Conservation (phyloP, 2,888 invertebrate species). For the Lordiphosa fenestrarum region DNA sequence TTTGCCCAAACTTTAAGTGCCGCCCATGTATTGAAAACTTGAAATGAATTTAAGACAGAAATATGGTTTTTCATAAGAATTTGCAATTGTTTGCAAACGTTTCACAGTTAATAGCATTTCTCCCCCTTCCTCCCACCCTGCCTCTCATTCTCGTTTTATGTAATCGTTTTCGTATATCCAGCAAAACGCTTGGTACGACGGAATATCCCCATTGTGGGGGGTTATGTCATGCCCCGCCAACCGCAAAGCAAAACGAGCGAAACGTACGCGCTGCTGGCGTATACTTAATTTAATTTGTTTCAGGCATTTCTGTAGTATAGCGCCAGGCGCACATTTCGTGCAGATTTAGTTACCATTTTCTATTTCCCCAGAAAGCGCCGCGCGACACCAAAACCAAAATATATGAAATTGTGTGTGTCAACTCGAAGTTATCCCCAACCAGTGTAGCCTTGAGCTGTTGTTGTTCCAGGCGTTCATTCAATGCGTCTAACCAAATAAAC, state of each 20-base stretch:
- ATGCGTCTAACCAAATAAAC: conserved; percentile 34
- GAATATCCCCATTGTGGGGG: background rate
- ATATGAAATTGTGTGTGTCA: conserved; percentile 19
- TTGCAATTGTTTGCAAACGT: too few relatives aligned
- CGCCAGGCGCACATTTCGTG: conserved; percentile 31
- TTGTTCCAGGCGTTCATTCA: conserved; percentile 64
- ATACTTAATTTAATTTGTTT: conserved; percentile 70
- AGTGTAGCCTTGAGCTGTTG: conserved; percentile 54
- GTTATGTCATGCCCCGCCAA: conserved; percentile 6
- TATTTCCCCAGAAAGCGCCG: conserved; percentile 55
- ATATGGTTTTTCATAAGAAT: too few relatives aligned
- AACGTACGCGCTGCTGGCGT: conserved; percentile 43
- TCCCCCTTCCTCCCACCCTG: background rate
- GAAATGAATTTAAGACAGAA: too few relatives aligned
- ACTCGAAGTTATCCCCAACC: too few relatives aligned
- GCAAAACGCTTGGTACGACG: conserved; percentile 3
- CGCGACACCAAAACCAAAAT: background rate
- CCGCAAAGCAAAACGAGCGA: conserved; percentile 26
- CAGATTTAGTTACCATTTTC: conserved; percentile 62
- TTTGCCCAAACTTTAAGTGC: too few relatives aligned
- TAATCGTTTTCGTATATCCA: conserved; percentile 17
- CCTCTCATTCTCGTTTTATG: conserved; percentile 18
- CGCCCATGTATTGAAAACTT: too few relatives aligned
- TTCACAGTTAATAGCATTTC: conserved; percentile 30
- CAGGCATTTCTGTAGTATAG: conserved; percentile 48